Base-by-base conservation (phyloP, 2,797 vertebrate genomes). In the Phataginus tetradactyla region DNA sequence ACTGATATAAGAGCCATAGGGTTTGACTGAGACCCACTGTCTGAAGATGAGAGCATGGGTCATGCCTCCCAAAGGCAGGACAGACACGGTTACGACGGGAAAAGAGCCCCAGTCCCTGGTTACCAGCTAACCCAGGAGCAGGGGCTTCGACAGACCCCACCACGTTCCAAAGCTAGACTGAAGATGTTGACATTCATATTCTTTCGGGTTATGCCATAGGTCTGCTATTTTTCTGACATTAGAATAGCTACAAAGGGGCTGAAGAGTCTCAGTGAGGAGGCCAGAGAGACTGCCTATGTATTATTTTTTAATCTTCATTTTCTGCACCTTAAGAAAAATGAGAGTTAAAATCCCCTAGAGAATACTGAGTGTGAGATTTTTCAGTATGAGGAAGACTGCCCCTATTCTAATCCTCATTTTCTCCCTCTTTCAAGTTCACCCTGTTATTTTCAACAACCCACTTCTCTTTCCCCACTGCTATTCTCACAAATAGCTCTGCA, bases 401-500 rank as follows among this genome's bases (percentile, higher is more conserved):
- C 96, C 71, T 27, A 45, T 86, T 94, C 77, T 51, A 80, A 71
- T 59, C 74, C 78, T 77, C 59, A 1, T 42, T 90, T 29, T 51
- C 23, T n/a, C 9, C 37, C 87, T 18, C 69, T 89, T 93, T 91
- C 97, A 91, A 87, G 90, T 93, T 91, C 83, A 59, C 90, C 92
- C 96, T 95, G 89, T 96, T 96, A 92, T 97, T 94, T 93, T 96
- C 96, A 94, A 96, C 96, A 96, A 78, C 94, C 94, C 96, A 90
- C 95, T 96, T 97, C 87, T 83, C 61, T 94, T 39, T 85, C 87
- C 94, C 87, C 49, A 34, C 83, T 8, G 90, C 94, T 96, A 81
- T 86, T 91, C 94, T 94, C 51, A 91, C 97, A 97, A 97, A 97
- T 63, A 95, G 96, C 97, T 80, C 97, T 77, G 96, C 83, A 85